Evolutionary conservation across 2,113 vertebrate genomes (phyloP), one percentile per base, ranked within the genome.

Genomic region (Prolemur simus): DNA sequence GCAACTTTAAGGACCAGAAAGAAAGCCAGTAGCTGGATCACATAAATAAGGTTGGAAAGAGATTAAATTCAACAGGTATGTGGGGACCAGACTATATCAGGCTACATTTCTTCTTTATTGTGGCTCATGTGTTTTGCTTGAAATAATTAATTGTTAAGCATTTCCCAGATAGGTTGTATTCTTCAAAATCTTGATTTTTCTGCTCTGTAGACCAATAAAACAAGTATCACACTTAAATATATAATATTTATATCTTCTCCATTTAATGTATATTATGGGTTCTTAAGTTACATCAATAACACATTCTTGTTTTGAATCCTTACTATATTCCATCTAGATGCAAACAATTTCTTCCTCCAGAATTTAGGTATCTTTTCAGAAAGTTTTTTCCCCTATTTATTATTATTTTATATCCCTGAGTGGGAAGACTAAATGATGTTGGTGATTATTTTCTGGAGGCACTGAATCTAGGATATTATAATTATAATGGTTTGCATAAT

Each of bases 401-500:
- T 94, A 74, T 87, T 86, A 71, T 66, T 87, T 71, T 76, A 47
- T 68, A 9, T 58, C 34, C 92, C 25, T 85, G 82, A 84, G 32
- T 85, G 21, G 34, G 60, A 89, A 84, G 71, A 58, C 3, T 45
- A 87, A 95, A 78, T 29, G 52, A 84, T 82, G 23, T 56, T 84
- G 93, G 54, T 87, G 80, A 91, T 89, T 84, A 77, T 96, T 92
- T 97, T 95, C 66, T 54, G 15, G 66, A 58, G 86, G 45, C 84
- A 60, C 25, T 63, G 39, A 83, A 91, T 92, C 27, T 68, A 73
- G 47, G 39, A 94, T 87, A 56, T 87, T 32, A 45, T 74, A 34
- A 92, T 91, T 93, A 64, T 95, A 96, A 91, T 96, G 95, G 80
- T 93, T 82, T 92, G 54, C 66, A 85, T 56, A 88, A 96, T 91